Evolutionary conservation across 35 echinoderm and acorn worm species (phyloP).

Genomic region (Patiria miniata): DNA sequence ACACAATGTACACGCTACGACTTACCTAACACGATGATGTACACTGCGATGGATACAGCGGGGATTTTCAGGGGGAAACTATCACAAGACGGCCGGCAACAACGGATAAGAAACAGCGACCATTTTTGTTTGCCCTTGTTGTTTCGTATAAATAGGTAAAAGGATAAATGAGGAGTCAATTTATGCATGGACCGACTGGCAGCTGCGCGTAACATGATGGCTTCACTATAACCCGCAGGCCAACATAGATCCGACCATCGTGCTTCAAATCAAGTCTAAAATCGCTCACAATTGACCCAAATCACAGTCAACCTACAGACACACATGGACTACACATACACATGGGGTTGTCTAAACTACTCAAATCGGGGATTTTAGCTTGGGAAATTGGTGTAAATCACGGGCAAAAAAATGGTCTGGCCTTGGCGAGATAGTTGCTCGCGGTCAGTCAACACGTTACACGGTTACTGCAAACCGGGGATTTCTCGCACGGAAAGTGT

Average conservation of each 20-base stretch:
- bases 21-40: constrained; percentile 45
- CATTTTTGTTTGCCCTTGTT: constrained; percentile 95
- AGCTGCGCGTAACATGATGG: constrained; percentile 83
- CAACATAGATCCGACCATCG: constrained; percentile 9
- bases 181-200: constrained; percentile 82
- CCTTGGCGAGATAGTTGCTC: not conserved
- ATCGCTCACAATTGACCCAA: constrained; percentile 32
- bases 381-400: not conserved
- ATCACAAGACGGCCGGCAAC: constrained; percentile 57
- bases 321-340: constrained; percentile 1
- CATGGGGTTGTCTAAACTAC: constrained; percentile 4
- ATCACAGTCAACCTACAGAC: constrained; percentile 22
- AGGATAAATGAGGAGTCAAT: constrained; percentile 95
- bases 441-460: constrained; percentile 49
- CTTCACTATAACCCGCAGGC: constrained; percentile 41
- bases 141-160: constrained; percentile 96
- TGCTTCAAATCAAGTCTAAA: constrained; percentile 16
- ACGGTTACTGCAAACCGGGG: constrained; percentile 30
- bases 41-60: constrained; percentile 12
- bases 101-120: constrained; percentile 76
- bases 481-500: constrained; percentile 40
- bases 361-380: not conserved
- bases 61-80: constrained; percentile 46
- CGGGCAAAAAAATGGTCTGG: not conserved
- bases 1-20: constrained; percentile 30